phyloP scores from a whole-genome alignment of 2,888 invertebrate species.

The Pandemis corylana region DNA sequence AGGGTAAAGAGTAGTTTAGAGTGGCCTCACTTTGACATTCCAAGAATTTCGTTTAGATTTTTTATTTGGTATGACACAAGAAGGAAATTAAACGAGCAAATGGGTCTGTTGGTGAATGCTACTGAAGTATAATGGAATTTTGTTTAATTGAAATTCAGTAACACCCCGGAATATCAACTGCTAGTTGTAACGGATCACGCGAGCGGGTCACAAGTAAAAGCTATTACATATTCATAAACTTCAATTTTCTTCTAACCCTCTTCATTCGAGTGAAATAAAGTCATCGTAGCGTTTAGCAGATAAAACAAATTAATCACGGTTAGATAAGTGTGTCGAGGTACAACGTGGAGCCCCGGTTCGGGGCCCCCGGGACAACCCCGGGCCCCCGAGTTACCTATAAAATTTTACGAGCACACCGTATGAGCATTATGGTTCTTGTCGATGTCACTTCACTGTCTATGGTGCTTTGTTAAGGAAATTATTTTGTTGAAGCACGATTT shows the following conservation, averaged over 20 bases:
- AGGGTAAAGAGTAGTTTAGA: too few relatives aligned
- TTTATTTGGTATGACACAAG: too few relatives aligned
- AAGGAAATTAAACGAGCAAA: too few relatives aligned
- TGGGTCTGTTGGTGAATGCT: too few relatives aligned
- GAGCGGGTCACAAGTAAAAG: too few relatives aligned
- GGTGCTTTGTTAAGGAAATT: slow-evolving; percentile 66
- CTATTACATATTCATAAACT: background rate
- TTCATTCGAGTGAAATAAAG: slow-evolving; percentile 59
- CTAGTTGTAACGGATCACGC: too few relatives aligned
- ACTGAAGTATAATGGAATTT: too few relatives aligned
- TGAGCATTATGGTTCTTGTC: slow-evolving; percentile 76
- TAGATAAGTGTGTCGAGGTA: slow-evolving; percentile 71
- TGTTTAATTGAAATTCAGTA: too few relatives aligned
- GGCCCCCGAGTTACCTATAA: slow-evolving; percentile 65
- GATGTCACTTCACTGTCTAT: slow-evolving; percentile 67
- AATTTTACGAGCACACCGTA: slow-evolving; percentile 79
- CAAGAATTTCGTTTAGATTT: too few relatives aligned
- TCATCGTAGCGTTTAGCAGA: slow-evolving; percentile 61
- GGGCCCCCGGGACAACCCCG: slow-evolving; percentile 45
- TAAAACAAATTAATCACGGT: slow-evolving; percentile 80
- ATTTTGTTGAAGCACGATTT: slow-evolving; percentile 45
- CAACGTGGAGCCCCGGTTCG: slow-evolving; percentile 59
- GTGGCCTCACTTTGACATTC: too few relatives aligned
- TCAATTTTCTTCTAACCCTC: slow-evolving; percentile 40
- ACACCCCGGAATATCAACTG: too few relatives aligned